Percentiles rank a stretch among this genome's conserved stretches.
phyloP scores from a whole-genome alignment of 2,797 vertebrate genomes.

The Microctenopoma steveboyesi region DNA sequence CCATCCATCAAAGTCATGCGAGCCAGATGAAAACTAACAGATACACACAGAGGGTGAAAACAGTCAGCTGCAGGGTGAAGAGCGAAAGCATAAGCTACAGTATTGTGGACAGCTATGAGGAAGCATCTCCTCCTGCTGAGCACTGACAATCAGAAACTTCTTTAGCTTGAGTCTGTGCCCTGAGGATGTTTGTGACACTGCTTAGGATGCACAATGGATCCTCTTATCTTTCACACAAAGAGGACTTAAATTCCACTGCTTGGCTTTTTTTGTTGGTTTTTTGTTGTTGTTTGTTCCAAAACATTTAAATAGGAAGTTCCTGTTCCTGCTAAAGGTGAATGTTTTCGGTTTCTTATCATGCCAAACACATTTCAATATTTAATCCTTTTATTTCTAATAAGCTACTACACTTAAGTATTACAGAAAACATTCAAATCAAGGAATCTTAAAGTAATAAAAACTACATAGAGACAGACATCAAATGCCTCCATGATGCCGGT shows the following conservation, averaged over 20 bases:
- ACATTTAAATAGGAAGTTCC: background rate
- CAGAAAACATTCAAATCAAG: background rate
- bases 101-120: slow-evolving; percentile 24
- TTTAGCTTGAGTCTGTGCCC: slow-evolving; percentile 22
- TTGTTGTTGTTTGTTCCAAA: too few relatives aligned
- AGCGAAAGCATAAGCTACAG: slow-evolving; percentile 2
- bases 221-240: slow-evolving; percentile 7
- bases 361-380: background rate
- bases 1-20: slow-evolving; percentile 49
- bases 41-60: slow-evolving; percentile 20
- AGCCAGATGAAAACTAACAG: slow-evolving; percentile 33
- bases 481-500: background rate
- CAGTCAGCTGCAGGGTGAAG: slow-evolving; percentile 34
- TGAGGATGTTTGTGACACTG: slow-evolving; percentile 27
- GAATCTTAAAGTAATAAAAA: background rate
- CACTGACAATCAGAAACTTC: slow-evolving; percentile 28
- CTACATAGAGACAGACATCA: background rate
- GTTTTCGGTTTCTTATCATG: background rate
- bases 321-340: background rate
- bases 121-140: slow-evolving; percentile 40
- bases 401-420: background rate
- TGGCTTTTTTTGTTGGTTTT: background rate
- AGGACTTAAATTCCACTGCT: background rate
- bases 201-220: slow-evolving; percentile 18
- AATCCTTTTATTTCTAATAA: background rate